phyloP scores from a whole-genome alignment of 2,113 vertebrate genomes.

The Psittacara wagleri region DNA sequence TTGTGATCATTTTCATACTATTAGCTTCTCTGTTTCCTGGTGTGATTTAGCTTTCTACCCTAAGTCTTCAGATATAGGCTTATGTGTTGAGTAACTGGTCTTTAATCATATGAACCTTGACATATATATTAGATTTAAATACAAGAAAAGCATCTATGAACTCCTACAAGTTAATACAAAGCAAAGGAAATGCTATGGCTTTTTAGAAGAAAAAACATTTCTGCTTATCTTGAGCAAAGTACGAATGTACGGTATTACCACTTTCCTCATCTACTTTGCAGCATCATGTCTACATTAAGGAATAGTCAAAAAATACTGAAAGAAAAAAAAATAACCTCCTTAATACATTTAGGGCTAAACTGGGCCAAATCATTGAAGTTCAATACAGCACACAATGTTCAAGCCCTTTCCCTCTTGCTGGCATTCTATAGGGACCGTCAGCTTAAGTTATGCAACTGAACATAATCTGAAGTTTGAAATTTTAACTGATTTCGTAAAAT shows the following conservation, averaged over 20 bases:
- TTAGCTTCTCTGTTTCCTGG: neutral
- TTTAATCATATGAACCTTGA: neutral
- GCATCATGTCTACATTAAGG: neutral
- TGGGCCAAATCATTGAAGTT: neutral
- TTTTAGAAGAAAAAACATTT: neutral
- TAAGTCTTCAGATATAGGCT: neutral
- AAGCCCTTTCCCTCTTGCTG: neutral
- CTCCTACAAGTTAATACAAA: neutral
- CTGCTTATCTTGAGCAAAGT: neutral
- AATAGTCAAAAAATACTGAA: neutral
- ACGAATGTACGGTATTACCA: neutral
- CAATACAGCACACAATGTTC: neutral
- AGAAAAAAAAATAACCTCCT: neutral
- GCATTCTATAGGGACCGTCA: neutral
- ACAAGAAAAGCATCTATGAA: neutral
- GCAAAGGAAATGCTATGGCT: accelerated
- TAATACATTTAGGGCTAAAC: accelerated
- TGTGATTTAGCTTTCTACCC: neutral
- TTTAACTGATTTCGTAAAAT: neutral
- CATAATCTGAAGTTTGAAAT: neutral
- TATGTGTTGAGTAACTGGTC: neutral
- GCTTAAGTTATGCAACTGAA: neutral
- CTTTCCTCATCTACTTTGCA: neutral
- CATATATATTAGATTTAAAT: neutral
- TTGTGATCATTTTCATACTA: neutral